A percentile compares a stretch with the other conserved stretches of the same genome.
Evolutionary conservation across 2,797 vertebrate genomes (phyloP).

Genomic region (Peromyscus eremicus): DNA sequence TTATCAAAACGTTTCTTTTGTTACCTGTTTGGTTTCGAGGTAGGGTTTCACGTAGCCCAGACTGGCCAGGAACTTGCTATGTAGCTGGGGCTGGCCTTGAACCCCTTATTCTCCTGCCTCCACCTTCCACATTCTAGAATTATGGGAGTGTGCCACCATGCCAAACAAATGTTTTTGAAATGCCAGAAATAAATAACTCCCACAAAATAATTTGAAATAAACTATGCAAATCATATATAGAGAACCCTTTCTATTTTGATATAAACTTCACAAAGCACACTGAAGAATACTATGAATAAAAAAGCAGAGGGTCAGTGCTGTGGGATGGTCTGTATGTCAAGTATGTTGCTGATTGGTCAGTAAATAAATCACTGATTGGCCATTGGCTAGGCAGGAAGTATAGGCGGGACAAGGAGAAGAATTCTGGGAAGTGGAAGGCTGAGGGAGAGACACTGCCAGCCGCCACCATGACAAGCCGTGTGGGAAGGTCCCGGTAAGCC

Average conservation of each 20-base stretch:
- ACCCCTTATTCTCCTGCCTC: background rate
- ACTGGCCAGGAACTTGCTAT: background rate
- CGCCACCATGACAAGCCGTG: no score
- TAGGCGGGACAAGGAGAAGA: no score
- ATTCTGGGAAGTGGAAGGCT: no score
- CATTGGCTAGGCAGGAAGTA: no score
- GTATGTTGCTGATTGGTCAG: no score
- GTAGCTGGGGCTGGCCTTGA: background rate
- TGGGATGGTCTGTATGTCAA: no score
- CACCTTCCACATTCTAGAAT: background rate
- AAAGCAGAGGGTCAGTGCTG: background rate
- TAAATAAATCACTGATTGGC: no score
- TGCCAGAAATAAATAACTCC: background rate
- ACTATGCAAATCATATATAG: background rate
- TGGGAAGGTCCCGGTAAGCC: no score
- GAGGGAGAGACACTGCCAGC: no score
- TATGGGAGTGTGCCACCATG: background rate
- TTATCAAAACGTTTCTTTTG: background rate
- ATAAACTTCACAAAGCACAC: background rate
- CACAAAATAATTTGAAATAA: conserved; percentile 35
- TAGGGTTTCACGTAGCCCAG: background rate
- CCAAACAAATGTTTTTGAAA: conserved; percentile 35
- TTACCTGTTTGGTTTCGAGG: background rate
- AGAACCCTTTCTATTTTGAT: background rate
- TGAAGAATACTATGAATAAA: conserved; percentile 15